Percentiles rank a stretch among this genome's conserved stretches.
Evolutionary conservation across 2,797 vertebrate species (phyloP).

Genomic region (Lacerta agilis): DNA sequence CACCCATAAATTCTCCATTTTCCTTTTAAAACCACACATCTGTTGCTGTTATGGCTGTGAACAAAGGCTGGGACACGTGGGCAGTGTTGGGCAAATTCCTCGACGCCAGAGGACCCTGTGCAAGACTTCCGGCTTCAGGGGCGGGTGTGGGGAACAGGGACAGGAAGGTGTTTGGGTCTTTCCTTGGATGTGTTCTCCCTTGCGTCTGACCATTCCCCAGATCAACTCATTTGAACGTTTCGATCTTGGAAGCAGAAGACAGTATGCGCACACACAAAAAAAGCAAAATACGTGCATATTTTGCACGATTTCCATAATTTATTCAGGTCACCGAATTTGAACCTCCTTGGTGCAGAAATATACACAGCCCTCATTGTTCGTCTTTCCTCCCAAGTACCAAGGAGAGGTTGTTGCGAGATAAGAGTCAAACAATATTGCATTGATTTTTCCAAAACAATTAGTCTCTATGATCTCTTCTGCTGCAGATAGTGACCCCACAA

Average conservation of each 20-base stretch:
- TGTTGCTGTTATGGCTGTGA: background rate
- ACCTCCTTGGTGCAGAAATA: background rate
- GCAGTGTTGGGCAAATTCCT: background rate
- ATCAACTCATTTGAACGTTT: background rate
- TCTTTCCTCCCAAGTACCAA: conserved; percentile 4
- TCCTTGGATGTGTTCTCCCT: background rate
- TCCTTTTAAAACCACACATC: conserved; percentile 9
- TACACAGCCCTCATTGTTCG: background rate
- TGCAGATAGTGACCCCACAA: conserved; percentile 7
- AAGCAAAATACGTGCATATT: background rate
- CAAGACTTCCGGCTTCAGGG: background rate
- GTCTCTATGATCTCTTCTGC: conserved; percentile 11
- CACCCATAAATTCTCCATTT: background rate
- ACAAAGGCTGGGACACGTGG: background rate
- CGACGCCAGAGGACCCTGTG: background rate
- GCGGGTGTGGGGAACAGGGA: background rate
- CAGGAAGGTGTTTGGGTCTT: background rate
- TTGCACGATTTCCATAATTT: conserved; percentile 3
- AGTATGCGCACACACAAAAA: background rate
- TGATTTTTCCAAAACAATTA: conserved; percentile 21
- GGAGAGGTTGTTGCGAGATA: conserved; percentile 17
- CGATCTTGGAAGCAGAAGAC: background rate
- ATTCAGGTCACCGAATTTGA: conserved; percentile 7
- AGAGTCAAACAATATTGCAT: conserved; percentile 7
- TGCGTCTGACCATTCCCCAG: background rate